Conservation (phyloP, 1,140 invertebrate species). For the Campoletis sonorensis region DNA sequence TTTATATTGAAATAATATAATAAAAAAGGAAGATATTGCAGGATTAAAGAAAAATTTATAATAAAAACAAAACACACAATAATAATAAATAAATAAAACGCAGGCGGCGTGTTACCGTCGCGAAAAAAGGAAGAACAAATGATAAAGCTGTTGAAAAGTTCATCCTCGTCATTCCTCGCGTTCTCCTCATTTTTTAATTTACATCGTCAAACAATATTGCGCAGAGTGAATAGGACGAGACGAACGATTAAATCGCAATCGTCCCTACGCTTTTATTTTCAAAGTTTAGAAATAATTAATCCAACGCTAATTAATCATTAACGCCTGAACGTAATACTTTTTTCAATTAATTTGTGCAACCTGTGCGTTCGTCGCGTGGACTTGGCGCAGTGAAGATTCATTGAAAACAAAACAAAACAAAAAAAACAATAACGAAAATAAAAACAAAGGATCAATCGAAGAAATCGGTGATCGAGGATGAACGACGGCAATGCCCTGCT, state of each 20-base stretch:
- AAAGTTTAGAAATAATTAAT: neutral
- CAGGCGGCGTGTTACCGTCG: slow-evolving; percentile 10
- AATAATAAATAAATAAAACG: neutral
- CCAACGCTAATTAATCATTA: neutral
- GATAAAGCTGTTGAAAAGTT: slow-evolving; percentile 8
- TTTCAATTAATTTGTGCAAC: too few relatives aligned
- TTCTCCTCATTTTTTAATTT: neutral
- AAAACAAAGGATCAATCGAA: neutral
- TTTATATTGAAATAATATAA: too few relatives aligned
- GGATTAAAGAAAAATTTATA: too few relatives aligned
- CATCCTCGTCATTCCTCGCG: neutral
- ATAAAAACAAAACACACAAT: neutral
- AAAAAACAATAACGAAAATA: neutral
- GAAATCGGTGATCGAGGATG: slow-evolving; percentile 49
- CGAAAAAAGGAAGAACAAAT: slow-evolving; percentile 37
- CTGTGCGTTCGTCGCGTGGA: too few relatives aligned
- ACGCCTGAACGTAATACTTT: neutral
- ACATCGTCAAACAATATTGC: neutral
- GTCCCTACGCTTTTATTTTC: neutral
- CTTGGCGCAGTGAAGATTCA: too few relatives aligned
- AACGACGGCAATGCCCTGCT: slow-evolving; percentile 65
- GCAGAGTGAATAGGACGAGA: slow-evolving; percentile 15
- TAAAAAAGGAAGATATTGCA: too few relatives aligned
- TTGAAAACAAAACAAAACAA: too few relatives aligned
- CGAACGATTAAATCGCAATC: slow-evolving; percentile 22